phyloP scores from a whole-genome alignment of 2,888 invertebrate species.

The Xanthia icteritia region DNA sequence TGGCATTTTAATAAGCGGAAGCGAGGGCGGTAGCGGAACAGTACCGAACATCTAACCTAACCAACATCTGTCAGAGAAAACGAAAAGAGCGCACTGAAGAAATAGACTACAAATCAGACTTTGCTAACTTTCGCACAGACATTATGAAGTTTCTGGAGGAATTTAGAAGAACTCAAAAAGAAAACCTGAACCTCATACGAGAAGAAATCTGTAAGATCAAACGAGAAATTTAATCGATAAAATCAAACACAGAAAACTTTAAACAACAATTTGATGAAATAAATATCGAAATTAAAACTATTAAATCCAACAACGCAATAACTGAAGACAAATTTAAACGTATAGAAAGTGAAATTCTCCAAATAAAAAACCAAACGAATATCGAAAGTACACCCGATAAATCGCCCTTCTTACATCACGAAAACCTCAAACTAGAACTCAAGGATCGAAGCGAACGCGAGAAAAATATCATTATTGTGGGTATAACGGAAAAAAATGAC shows the following conservation, averaged over 20 bases:
- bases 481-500: constrained; percentile 12
- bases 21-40: not conserved
- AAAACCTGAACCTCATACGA: constrained; percentile 41
- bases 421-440: constrained; percentile 33
- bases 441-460: constrained; percentile 18
- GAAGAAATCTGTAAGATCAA: constrained; percentile 52
- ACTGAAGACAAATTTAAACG: constrained; percentile 18
- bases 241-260: constrained; percentile 44
- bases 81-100: constrained; percentile 25
- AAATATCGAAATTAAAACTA: constrained; percentile 16
- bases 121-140: constrained; percentile 42
- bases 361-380: constrained; percentile 6
- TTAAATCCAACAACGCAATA: constrained; percentile 17
- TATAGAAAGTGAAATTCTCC: constrained; percentile 18
- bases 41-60: not conserved
- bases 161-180: constrained; percentile 48
- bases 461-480: constrained; percentile 18
- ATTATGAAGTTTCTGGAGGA: constrained; percentile 48
- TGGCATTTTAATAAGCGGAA: not conserved
- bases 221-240: constrained; percentile 50
- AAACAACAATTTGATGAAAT: constrained; percentile 19
- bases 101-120: constrained; percentile 45
- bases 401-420: constrained; percentile 15
- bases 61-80: constrained; percentile 22
- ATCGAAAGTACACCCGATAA: not conserved